A percentile compares a stretch with the other conserved stretches of the same genome.
These are phyloP conservation scores for Cartodere bifasciata DNA, from an alignment of 2,888 invertebrate species.

Conservation along the genomic window DNA sequence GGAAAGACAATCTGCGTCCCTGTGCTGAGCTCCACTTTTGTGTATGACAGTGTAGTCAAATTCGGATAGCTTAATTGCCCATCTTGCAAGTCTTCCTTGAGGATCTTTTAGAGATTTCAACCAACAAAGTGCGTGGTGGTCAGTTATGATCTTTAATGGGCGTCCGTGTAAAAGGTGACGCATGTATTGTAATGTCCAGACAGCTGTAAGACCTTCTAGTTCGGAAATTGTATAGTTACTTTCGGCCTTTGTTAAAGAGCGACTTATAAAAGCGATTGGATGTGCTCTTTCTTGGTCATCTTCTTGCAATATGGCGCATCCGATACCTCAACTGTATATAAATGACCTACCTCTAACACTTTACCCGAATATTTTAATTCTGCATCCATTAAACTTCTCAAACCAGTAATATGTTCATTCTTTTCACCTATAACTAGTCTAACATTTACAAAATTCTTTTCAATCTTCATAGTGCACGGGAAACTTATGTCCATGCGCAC, in stretches of 20 bases:
- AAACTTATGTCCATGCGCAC: too few relatives aligned
- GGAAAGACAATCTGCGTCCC: too few relatives aligned
- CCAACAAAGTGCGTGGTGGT: constrained; percentile 11
- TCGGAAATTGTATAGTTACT: constrained; percentile 27
- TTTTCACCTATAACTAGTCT: too few relatives aligned
- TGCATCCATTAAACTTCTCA: too few relatives aligned
- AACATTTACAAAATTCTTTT: too few relatives aligned
- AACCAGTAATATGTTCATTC: too few relatives aligned
- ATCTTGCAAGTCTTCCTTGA: constrained; percentile 11
- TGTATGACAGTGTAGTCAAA: constrained; percentile 12
- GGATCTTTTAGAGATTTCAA: constrained; percentile 8
- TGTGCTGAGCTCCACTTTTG: constrained; percentile 8
- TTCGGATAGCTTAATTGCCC: constrained; percentile 13
- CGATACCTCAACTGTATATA: too few relatives aligned
- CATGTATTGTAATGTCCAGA: constrained; percentile 17
- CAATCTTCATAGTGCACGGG: too few relatives aligned
- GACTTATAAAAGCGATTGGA: constrained; percentile 26
- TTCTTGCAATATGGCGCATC: too few relatives aligned
- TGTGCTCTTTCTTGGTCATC: constrained; percentile 20
- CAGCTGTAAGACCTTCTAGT: constrained; percentile 25
- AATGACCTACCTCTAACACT: too few relatives aligned
- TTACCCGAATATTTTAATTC: too few relatives aligned
- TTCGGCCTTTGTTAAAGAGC: constrained; percentile 17
- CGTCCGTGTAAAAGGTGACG: constrained; percentile 9
- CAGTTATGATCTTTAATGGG: constrained; percentile 7